phyloP scores from a whole-genome alignment of 2,797 vertebrate genomes.

The Mallotus villosus region DNA sequence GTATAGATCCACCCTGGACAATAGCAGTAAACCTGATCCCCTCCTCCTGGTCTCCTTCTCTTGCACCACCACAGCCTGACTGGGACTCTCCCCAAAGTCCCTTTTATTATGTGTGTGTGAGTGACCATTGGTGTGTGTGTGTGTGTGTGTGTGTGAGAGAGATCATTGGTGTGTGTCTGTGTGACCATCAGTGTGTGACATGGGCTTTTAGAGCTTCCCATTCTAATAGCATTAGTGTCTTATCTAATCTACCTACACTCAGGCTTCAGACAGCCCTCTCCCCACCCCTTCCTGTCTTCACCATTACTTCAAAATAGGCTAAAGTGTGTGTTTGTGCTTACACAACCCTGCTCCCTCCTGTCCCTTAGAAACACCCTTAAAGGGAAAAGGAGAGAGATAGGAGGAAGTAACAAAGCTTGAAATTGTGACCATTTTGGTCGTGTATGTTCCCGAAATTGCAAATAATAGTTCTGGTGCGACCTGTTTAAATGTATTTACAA shows the following conservation, averaged over 20 bases:
- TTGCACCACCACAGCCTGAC: not conserved
- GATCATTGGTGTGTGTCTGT: not conserved
- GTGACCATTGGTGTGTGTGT: slow-evolving; percentile 24
- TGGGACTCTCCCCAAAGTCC: not conserved
- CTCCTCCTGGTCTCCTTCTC: not conserved
- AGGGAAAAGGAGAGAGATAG: not conserved
- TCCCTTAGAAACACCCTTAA: slow-evolving; percentile 39
- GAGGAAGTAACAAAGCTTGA: slow-evolving; percentile 16
- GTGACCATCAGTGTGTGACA: slow-evolving; percentile 53
- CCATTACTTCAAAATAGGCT: not conserved
- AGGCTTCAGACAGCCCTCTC: slow-evolving; percentile 45
- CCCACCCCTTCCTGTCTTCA: slow-evolving; percentile 26
- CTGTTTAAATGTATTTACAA: not conserved
- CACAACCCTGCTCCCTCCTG: slow-evolving; percentile 29
- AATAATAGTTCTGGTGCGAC: too few relatives aligned
- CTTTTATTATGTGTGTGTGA: slow-evolving; percentile 54
- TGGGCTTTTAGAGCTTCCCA: slow-evolving; percentile 65
- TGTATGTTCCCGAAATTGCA: too few relatives aligned
- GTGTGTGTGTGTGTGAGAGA: slow-evolving; percentile 35
- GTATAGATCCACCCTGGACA: slow-evolving; percentile 49
- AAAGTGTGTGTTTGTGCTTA: slow-evolving; percentile 47
- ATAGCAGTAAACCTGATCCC: slow-evolving; percentile 65
- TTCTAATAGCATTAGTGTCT: slow-evolving; percentile 68
- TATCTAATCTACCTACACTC: slow-evolving; percentile 69
- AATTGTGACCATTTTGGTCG: not conserved